A percentile compares a stretch with the other conserved stretches of the same genome.
Evolutionary conservation across 2,113 vertebrate species (phyloP).

Genomic region (Setophaga coronata): DNA sequence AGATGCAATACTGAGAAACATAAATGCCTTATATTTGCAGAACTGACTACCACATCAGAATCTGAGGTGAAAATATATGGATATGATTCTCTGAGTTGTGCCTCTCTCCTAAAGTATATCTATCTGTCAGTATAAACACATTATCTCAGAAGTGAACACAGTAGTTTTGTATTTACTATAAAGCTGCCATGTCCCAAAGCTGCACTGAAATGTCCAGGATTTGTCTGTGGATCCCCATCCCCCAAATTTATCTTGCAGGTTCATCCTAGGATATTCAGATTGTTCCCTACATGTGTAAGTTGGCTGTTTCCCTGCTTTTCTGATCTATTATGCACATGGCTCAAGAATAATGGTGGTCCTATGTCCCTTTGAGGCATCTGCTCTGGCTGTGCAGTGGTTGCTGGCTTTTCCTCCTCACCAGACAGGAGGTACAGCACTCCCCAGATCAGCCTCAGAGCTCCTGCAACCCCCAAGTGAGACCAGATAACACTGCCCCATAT

Average conservation of each 20-base stretch:
- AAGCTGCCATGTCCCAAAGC: neutral
- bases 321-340: neutral
- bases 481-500: constrained; percentile 51
- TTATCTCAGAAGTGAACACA: neutral
- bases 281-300: neutral
- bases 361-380: neutral
- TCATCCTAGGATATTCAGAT: neutral
- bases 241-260: neutral
- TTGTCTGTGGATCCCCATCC: neutral
- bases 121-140: neutral
- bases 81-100: neutral
- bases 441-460: constrained; percentile 3
- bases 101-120: neutral
- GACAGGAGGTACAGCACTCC: neutral
- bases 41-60: neutral
- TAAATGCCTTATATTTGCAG: neutral
- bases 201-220: neutral
- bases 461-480: constrained; percentile 31
- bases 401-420: neutral
- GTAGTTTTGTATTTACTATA: neutral
- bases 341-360: neutral
- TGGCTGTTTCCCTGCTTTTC: neutral
- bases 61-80: neutral
- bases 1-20: neutral
- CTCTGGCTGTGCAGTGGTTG: neutral